A percentile compares a stretch with the other conserved stretches of the same genome.
phyloP scores from a whole-genome alignment of 1,140 invertebrate genomes.

The Drosophila santomea region DNA sequence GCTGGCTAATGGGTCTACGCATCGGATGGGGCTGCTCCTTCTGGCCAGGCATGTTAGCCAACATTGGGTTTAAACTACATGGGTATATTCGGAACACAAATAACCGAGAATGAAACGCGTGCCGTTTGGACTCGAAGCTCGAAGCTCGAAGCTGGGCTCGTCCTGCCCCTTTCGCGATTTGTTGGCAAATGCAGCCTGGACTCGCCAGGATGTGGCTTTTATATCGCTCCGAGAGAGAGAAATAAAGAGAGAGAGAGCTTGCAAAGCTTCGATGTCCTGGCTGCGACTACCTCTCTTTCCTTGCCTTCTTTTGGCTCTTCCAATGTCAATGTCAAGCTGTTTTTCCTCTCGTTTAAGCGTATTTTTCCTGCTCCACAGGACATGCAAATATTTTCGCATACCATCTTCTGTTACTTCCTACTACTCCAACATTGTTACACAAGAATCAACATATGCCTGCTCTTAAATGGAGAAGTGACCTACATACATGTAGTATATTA shows the following conservation, averaged over 20 bases:
- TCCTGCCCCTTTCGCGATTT: constrained; percentile 2
- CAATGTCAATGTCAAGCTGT: constrained; percentile 46
- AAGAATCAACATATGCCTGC: too few species aligned
- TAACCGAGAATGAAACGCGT: constrained; percentile 6
- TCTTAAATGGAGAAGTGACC: too few species aligned
- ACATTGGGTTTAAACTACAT: neutral
- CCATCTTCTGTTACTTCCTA: neutral
- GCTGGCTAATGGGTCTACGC: neutral
- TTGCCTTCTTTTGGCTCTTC: neutral
- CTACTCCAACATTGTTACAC: too few species aligned
- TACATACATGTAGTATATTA: too few species aligned
- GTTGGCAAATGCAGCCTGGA: constrained; percentile 37
- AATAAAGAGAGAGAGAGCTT: constrained; percentile 18
- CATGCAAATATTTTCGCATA: constrained; percentile 8
- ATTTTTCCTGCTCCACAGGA: neutral
- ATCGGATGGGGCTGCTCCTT: neutral
- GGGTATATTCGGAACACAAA: neutral
- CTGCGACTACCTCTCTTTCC: constrained; percentile 3
- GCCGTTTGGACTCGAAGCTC: neutral
- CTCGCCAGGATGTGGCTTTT: constrained; percentile 20
- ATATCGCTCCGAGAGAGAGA: constrained; percentile 6
- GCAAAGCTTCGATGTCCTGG: constrained; percentile 9
- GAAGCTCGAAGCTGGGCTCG: neutral
- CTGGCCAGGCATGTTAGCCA: constrained; percentile 17
- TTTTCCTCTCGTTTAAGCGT: neutral